Evolutionary conservation across 2,888 invertebrate genomes (phyloP).

Genomic region (Criorhina ranunculi): DNA sequence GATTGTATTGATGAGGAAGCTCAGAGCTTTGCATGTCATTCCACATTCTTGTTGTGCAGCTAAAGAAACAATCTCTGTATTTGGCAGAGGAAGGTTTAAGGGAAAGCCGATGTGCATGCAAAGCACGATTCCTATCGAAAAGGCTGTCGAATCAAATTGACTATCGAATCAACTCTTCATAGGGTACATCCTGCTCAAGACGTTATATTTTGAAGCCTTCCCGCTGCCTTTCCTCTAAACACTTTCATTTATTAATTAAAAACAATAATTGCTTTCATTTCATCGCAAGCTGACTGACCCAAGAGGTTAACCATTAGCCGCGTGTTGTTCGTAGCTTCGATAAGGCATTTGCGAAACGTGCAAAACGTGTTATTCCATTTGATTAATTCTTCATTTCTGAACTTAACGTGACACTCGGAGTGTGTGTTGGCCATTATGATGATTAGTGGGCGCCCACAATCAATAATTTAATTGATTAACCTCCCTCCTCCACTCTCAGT

Average conservation of each 20-base stretch:
- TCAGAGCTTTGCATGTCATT: too few species aligned
- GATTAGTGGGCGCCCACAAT: background rate
- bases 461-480: constrained; percentile 18
- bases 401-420: background rate
- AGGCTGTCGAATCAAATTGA: too few species aligned
- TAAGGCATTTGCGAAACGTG: constrained; percentile 27
- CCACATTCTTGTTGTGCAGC: too few species aligned
- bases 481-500: background rate
- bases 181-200: background rate
- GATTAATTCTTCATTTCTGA: constrained; percentile 2
- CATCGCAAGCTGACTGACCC: constrained; percentile 3
- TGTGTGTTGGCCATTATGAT: background rate
- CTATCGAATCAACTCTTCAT: too few species aligned
- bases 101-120: too few species aligned
- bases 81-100: too few species aligned
- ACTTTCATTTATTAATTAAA: background rate
- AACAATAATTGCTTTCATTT: constrained; percentile 1
- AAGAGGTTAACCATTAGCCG: background rate
- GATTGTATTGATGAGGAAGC: too few species aligned
- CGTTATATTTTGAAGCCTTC: background rate
- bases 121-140: too few species aligned
- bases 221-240: background rate
- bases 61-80: too few species aligned
- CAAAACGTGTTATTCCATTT: constrained; percentile 22
- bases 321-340: constrained; percentile 1